These are phyloP conservation scores for Serrognathus titanus DNA, from an alignment of 2,888 invertebrate genomes.

Conservation along the genomic window DNA sequence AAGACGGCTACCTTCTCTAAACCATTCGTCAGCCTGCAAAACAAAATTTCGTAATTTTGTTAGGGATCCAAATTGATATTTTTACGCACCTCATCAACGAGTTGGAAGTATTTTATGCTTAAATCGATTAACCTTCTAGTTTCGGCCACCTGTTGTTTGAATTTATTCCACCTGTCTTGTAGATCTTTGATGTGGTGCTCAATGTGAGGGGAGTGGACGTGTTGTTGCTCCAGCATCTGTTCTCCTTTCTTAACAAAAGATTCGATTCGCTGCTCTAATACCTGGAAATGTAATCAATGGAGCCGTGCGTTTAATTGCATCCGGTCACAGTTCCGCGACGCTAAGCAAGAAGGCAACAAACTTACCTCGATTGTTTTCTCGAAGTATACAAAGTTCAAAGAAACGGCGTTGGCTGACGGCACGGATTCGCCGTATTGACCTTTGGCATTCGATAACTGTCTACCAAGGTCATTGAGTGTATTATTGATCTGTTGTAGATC, in stretches of 20 bases:
- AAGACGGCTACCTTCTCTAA: slow-evolving; percentile 63
- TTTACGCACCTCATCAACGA: slow-evolving; percentile 64
- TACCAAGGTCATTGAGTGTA: slow-evolving; percentile 64
- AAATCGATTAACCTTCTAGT: slow-evolving; percentile 64
- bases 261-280: slow-evolving; percentile 54
- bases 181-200: slow-evolving; percentile 62
- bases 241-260: slow-evolving; percentile 67
- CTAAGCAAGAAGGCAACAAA: slow-evolving; percentile 18
- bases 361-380: slow-evolving; percentile 74
- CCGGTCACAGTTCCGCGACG: slow-evolving; percentile 18
- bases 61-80: not conserved
- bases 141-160: slow-evolving; percentile 64
- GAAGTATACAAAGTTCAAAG: slow-evolving; percentile 69
- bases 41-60: not conserved
- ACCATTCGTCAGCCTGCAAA: slow-evolving; percentile 63
- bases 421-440: slow-evolving; percentile 72
- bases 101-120: slow-evolving; percentile 67
- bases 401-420: slow-evolving; percentile 65
- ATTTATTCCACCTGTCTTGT: slow-evolving; percentile 63
- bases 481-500: slow-evolving; percentile 69
- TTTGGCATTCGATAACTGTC: slow-evolving; percentile 60
- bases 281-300: slow-evolving; percentile 17
- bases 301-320: slow-evolving; percentile 5
- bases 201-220: slow-evolving; percentile 56
- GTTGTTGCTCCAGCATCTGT: slow-evolving; percentile 51